Evolutionary conservation across 1,140 invertebrate genomes (phyloP).

Genomic region (Conus ventricosus): DNA sequence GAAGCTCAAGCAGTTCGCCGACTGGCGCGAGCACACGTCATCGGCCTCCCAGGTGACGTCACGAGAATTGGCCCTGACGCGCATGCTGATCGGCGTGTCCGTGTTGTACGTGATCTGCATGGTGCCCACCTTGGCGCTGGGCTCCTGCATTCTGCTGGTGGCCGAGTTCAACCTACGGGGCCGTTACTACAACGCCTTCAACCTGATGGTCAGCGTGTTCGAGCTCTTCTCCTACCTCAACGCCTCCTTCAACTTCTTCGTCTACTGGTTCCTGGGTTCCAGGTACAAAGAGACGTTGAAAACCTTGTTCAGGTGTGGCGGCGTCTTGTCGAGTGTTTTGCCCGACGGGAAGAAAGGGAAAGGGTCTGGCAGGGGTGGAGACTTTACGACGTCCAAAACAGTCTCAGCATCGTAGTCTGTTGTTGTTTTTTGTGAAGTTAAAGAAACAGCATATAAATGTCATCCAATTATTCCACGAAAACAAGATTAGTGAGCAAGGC

Average conservation of each 20-base stretch:
- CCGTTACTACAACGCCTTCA: constrained; percentile 1
- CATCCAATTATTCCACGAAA: too few relatives aligned
- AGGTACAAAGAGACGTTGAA: constrained; percentile 15
- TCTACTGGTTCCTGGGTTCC: constrained; percentile 5
- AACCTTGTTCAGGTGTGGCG: not conserved
- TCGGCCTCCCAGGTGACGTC: not conserved
- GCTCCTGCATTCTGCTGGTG: not conserved
- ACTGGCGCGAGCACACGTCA: constrained; percentile 1
- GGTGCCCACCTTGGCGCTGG: not conserved
- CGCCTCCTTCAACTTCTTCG: constrained; percentile 22
- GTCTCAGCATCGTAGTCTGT: too few relatives aligned
- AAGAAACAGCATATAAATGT: too few relatives aligned
- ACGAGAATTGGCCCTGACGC: constrained; percentile 16
- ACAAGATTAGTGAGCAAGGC: too few relatives aligned
- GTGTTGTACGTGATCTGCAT: not conserved
- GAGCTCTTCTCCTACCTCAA: constrained; percentile 19
- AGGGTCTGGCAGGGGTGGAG: too few relatives aligned
- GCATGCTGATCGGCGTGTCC: constrained; percentile 13
- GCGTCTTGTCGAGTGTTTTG: too few relatives aligned
- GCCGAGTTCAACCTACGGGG: not conserved
- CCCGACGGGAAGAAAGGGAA: too few relatives aligned
- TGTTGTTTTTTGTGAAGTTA: too few relatives aligned
- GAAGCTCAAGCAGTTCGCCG: not conserved
- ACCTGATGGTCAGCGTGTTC: not conserved
- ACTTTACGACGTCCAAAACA: too few relatives aligned